Conservation (phyloP, 92 coral and sea anemone species). For the Plumapathes pennacea region DNA sequence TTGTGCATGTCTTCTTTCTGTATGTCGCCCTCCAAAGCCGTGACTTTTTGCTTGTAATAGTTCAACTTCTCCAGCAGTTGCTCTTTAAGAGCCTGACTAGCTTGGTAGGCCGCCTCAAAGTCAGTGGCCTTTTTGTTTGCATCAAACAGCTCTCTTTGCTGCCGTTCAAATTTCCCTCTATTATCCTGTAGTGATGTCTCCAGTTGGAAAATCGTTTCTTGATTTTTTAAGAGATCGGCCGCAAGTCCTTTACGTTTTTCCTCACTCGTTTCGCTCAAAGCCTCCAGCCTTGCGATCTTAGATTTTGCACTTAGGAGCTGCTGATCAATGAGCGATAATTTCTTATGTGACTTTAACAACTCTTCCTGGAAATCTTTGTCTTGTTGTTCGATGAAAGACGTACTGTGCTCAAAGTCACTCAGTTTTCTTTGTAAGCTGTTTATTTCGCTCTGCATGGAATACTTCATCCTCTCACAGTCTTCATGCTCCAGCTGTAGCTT, state of each 20-base stretch:
- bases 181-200: constrained; percentile 43
- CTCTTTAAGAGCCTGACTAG: constrained; percentile 50
- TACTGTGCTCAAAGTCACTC: constrained; percentile 49
- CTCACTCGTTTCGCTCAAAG: constrained; percentile 48
- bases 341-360: constrained; percentile 61
- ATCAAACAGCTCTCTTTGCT: constrained; percentile 69
- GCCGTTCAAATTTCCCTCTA: constrained; percentile 54
- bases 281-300: constrained; percentile 78
- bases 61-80: constrained; percentile 64
- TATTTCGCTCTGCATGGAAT: constrained; percentile 39
- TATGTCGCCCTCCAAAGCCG: constrained; percentile 47
- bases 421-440: constrained; percentile 34
- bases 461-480: constrained; percentile 40
- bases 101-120: constrained; percentile 62
- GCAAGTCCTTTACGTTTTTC: constrained; percentile 55
- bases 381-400: constrained; percentile 46
- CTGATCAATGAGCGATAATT: constrained; percentile 65
- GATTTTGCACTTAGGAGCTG: constrained; percentile 62
- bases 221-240: constrained; percentile 54
- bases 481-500: constrained; percentile 55
- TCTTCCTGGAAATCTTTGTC: constrained; percentile 68
- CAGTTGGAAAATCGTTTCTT: constrained; percentile 58
- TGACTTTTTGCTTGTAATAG: constrained; percentile 43
- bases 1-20: constrained; percentile 60
- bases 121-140: constrained; percentile 74